phyloP scores from a whole-genome alignment of 2,888 invertebrate species.

The Beris morrisii region DNA sequence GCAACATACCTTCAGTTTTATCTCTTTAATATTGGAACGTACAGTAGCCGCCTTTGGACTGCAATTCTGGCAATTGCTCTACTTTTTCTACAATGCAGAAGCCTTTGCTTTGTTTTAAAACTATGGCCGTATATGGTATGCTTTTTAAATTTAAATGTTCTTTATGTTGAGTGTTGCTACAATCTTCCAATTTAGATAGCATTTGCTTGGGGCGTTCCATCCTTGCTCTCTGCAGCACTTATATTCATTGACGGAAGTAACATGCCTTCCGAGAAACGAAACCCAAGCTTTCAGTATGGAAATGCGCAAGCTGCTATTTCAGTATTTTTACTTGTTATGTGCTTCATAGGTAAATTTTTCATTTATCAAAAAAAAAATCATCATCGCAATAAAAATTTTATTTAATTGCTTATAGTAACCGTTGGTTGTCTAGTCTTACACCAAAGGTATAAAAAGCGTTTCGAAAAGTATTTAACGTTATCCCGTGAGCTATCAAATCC shows the following conservation, averaged over 20 bases:
- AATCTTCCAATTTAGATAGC: slow-evolving; percentile 57
- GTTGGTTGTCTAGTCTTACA: slow-evolving; percentile 80
- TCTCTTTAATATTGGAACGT: slow-evolving; percentile 74
- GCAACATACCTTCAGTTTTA: slow-evolving; percentile 73
- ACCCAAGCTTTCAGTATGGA: slow-evolving; percentile 78
- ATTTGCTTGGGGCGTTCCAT: slow-evolving; percentile 68
- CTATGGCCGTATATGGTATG: slow-evolving; percentile 69
- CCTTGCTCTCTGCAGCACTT: slow-evolving; percentile 67
- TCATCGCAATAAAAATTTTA: neutral
- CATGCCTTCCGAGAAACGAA: slow-evolving; percentile 62
- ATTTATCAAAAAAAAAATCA: neutral
- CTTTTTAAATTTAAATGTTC: slow-evolving; percentile 58
- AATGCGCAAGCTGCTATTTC: slow-evolving; percentile 76
- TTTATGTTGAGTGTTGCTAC: slow-evolving; percentile 10
- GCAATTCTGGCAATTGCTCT: slow-evolving; percentile 79
- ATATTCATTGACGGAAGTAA: slow-evolving; percentile 61
- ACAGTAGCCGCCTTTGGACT: slow-evolving; percentile 83
- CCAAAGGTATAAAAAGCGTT: slow-evolving; percentile 74
- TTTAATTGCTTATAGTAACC: slow-evolving; percentile 63
- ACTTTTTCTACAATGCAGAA: slow-evolving; percentile 79
- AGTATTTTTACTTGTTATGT: slow-evolving; percentile 74
- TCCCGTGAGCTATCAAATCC: slow-evolving; percentile 62
- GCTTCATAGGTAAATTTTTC: slow-evolving; percentile 69
- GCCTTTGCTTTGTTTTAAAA: slow-evolving; percentile 78
- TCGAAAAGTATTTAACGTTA: slow-evolving; percentile 66